Evolutionary conservation across 2,888 invertebrate genomes (phyloP), one percentile per base, ranked within the genome.

Genomic region (Strigamia transsilvanica): DNA sequence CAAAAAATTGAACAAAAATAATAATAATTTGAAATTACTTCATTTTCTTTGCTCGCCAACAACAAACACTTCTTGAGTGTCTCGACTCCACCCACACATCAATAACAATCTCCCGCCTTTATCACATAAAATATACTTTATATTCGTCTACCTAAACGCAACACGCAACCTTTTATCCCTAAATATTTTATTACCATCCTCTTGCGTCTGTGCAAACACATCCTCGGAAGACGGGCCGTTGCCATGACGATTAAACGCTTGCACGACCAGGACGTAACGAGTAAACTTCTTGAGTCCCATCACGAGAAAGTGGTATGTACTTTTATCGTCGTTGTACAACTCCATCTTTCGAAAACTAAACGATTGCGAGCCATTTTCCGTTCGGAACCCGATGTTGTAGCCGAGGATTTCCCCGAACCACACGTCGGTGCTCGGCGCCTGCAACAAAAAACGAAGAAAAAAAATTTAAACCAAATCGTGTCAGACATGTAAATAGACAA

Each of bases 201-300:
- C 97, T 90, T 96, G 95, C 78, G 98, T 98, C 89, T 94, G 94
- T 87, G 84, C 97, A 97, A 88, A 97, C 97, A 15, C 98, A 97
- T 84, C 97, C 97, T 82, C 96, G 93, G 9, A 98, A 2, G 85
- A 84, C 0, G 89, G 88, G n/a, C 89, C 88, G 66, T 86, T 85
- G 4, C 88, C 89, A 77, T 86, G 85, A 9, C 84, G 84, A 83
- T 88, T 98, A 86, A 94, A 97, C 21, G 98, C 97, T 85, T 97
- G 90, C 42, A 98, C 96, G 90, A 97, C 96, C 93, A 98, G 95
- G 82, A 96, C 97, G 89, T 98, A 98, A 89, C 98, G 97, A 1
- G 97, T 97, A 89, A 93, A 98, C 88, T 97, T 97, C 88, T 95
- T 94, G 82, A 98, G 91, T 81, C 95, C 96, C 87, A 96, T 95